Evolutionary conservation across 2,888 invertebrate species (phyloP), one percentile per base, ranked within the genome.

Genomic region (Dinocampus coccinellae): DNA sequence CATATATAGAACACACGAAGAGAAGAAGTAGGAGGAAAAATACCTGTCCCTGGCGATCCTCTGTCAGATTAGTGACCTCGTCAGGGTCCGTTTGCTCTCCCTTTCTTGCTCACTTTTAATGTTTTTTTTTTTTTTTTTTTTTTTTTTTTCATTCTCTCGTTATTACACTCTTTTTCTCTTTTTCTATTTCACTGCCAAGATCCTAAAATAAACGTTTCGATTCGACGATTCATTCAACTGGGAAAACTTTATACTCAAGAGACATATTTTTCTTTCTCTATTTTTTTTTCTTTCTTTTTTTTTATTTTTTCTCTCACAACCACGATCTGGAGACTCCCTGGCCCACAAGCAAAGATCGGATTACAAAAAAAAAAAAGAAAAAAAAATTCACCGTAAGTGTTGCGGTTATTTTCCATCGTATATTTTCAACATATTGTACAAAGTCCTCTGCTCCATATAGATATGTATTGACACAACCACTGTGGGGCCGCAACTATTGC

Each of bases 191-290:
- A 47, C 20, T 47, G 47, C 7, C 29, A 33, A 36, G 60, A 70
- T 64, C 36, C 58, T 20, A 64, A 58, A 70, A 70, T 70, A 64
- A 70, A 70, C 70, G 70, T 64, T 70, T 64, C 53, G 63, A 69
- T 63, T 65, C 55, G 55, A 47, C 65, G 33, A 66, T 60, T 66
- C 70, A 66, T 70, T 70, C 58, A 66, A 39, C 42, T 53, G 60
- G 39, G 55, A 67, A 53, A 71, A 39, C 34, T 58, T 34, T 52
- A 53, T 58, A 60, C 69, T 62, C 61, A 22, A 29, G 70, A 60
- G 53, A 65, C 47, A 60, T 70, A 24, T 58, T 60, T 47, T 47
- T 65, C 36, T 13, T 60, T 58, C 47, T 52, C 47, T 53, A n/a
- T 26, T 57, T 55, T 66, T n/a, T n/a, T n/a, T n/a, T n/a, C n/a